Conservation (phyloP, 2,888 invertebrate genomes). For the Lithophane ornitopus region DNA sequence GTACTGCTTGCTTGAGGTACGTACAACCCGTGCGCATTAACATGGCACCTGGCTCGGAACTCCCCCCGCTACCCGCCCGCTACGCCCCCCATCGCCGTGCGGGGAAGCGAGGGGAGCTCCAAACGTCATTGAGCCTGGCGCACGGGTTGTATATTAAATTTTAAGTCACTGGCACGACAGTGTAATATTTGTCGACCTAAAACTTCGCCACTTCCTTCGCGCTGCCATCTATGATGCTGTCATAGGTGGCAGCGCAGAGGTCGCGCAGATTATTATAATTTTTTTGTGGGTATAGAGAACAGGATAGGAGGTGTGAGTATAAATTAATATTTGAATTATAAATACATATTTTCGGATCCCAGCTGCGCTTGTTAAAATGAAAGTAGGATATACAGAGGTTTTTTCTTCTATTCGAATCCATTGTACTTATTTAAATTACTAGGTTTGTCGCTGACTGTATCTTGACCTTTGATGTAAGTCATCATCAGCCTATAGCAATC, state of each 20-base stretch:
- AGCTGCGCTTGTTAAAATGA: not conserved
- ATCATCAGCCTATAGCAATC: too few relatives aligned
- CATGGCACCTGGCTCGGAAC: too few relatives aligned
- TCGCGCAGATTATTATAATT: too few relatives aligned
- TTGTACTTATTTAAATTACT: not conserved
- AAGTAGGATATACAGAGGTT: not conserved
- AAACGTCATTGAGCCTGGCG: too few relatives aligned
- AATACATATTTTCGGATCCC: not conserved
- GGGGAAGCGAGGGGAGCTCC: too few relatives aligned
- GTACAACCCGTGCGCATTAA: too few relatives aligned
- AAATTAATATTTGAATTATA: not conserved
- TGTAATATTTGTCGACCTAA: not conserved
- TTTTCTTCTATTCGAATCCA: not conserved
- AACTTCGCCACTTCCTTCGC: not conserved
- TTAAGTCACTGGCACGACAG: not conserved
- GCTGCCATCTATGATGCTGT: too few relatives aligned
- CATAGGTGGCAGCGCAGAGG: not conserved
- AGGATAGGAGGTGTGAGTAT: not conserved
- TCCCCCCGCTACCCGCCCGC: too few relatives aligned
- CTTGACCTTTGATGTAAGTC: not conserved
- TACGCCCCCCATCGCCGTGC: too few relatives aligned
- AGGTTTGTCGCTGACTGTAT: not conserved
- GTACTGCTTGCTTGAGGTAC: too few relatives aligned
- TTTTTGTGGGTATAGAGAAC: not conserved
- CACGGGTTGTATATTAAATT: not conserved